Evolutionary conservation across 2,888 invertebrate genomes (phyloP).

Genomic region (Tricholauxania praeusta): DNA sequence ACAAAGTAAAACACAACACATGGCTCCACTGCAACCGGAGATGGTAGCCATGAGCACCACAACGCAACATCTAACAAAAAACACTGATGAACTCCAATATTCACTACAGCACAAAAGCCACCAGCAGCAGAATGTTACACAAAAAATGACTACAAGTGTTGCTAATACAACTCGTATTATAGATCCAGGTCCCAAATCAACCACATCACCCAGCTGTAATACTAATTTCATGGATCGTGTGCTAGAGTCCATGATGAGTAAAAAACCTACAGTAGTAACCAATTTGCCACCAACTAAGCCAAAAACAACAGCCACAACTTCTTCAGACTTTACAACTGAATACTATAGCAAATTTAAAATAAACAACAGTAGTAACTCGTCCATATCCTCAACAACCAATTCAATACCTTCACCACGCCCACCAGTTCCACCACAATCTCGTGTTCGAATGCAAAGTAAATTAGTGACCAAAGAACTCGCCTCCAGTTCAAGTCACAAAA

Average conservation of each 20-base stretch:
- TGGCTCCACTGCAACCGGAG: conserved; percentile 42
- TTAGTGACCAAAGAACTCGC: conserved; percentile 54
- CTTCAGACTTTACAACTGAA: conserved; percentile 24
- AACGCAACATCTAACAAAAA: conserved; percentile 23
- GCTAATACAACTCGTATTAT: neutral
- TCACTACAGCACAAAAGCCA: neutral
- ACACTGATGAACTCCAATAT: conserved; percentile 35
- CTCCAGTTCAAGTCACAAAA: conserved; percentile 44
- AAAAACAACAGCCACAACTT: conserved; percentile 27
- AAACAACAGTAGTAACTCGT: conserved; percentile 51
- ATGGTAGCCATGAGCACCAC: conserved; percentile 20
- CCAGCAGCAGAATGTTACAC: conserved; percentile 25
- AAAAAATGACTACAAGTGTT: neutral
- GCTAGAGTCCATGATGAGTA: conserved; percentile 55
- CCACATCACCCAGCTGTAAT: conserved; percentile 18
- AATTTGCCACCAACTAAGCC: conserved; percentile 33
- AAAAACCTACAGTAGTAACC: conserved; percentile 44
- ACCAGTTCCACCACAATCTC: conserved; percentile 61
- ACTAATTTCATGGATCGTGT: conserved; percentile 59
- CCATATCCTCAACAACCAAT: conserved; percentile 50
- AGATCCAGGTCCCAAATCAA: neutral
- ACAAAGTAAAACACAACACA: conserved; percentile 4
- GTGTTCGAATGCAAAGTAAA: conserved; percentile 58
- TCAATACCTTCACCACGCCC: conserved; percentile 51
- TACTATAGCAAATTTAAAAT: conserved; percentile 23